Evolutionary conservation across 2,888 invertebrate genomes (phyloP).

Genomic region (Amblyteles armatorius): DNA sequence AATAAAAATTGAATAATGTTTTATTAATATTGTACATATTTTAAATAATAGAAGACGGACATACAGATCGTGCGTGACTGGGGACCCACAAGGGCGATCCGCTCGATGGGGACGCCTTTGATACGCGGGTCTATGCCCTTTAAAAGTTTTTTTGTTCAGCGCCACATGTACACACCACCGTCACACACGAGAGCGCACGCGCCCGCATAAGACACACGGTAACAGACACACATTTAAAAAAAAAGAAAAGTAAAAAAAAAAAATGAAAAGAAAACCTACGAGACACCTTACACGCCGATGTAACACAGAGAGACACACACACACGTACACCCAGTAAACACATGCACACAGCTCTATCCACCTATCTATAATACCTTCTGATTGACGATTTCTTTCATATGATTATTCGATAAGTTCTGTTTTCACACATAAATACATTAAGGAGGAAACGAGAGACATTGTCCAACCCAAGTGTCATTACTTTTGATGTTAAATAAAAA

Average conservation of each 20-base stretch:
- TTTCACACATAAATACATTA: constrained; percentile 81
- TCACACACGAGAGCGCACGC: constrained; percentile 58
- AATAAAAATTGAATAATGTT: constrained; percentile 75
- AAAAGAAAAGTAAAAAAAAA: constrained; percentile 54
- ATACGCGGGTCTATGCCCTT: constrained; percentile 74
- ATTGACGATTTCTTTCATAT: constrained; percentile 83
- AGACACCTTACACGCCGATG: constrained; percentile 36
- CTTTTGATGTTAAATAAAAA: constrained; percentile 85
- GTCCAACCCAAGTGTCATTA: constrained; percentile 84
- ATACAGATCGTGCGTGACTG: constrained; percentile 80
- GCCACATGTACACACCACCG: constrained; percentile 71
- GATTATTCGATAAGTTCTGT: constrained; percentile 83
- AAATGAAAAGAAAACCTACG: constrained; percentile 15
- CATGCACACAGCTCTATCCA: constrained; percentile 77
- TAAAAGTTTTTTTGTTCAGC: constrained; percentile 79
- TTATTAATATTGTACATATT: constrained; percentile 84
- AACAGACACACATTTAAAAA: constrained; percentile 27
- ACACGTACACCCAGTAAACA: constrained; percentile 67
- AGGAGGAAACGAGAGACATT: constrained; percentile 81
- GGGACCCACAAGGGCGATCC: constrained; percentile 73
- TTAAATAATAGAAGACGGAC: constrained; percentile 83
- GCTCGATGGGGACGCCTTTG: constrained; percentile 68
- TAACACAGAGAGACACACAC: constrained; percentile 51
- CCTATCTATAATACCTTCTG: constrained; percentile 79
- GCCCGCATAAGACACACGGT: constrained; percentile 54